Evolutionary conservation across 2,888 invertebrate genomes (phyloP), one percentile per base, ranked within the genome.

Genomic region (Loripinus fragilis): DNA sequence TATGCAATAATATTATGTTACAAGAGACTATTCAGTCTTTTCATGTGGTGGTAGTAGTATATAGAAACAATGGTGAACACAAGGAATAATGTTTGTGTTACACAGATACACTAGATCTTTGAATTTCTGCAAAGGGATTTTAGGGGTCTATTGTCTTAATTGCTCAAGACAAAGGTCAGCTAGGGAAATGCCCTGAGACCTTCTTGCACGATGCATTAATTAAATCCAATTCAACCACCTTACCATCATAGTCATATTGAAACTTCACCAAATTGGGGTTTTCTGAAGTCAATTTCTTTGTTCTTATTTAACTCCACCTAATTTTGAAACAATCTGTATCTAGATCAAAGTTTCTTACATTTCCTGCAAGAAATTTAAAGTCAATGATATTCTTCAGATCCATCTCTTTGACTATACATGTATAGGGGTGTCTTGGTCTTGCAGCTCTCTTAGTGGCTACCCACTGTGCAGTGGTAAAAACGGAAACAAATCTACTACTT

Each of bases 1-100:
- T 5, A 38, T 38, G 12, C 38, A 12, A 38, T 8, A 38, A 55
- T 55, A 7, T 25, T n/a, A 55, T 23, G 17, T 48, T 42, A 8
- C 7, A 12, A 28, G 55, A 28, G 23, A 2, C 60, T 60, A 60
- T 2, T 30, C 12, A 33, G 33, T 60, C 1, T 17, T 17, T 60
- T 67, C 67, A 45, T 74, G 52, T 8, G 80, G 76, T 30, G n/a
- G n/a, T n/a, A 79, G 25, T 5, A 76, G 42, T n/a, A 67, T 38
- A 48, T 66, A 76, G 33, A 70, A 76, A 20, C 70, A 28, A 48
- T 80, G 80, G 38, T 80, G 76, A 0, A 42, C 50, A 23, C 55
- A 48, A 33, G 76, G 80, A 38, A 80, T 80, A 7, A 73, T 76
- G 3, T 60, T 28, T 2, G 33, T 70, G 38, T 23, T 45, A 30